A percentile compares a stretch with the other conserved stretches of the same genome.
phyloP scores from a whole-genome alignment of 2,888 invertebrate species.

The Rotaria magnacalcarata region DNA sequence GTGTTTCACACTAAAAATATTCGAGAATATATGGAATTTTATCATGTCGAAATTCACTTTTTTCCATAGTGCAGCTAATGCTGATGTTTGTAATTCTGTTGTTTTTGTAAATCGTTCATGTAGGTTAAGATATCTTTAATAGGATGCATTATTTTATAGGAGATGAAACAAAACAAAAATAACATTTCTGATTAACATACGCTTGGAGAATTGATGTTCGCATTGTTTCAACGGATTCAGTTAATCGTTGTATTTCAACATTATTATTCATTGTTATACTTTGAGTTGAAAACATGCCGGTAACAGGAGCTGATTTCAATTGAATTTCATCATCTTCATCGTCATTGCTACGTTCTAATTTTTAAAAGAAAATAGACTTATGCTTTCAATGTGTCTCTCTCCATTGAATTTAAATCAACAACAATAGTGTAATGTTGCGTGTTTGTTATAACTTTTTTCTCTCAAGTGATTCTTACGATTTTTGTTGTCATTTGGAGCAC shows the following conservation, averaged over 20 bases:
- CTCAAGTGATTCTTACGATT: not conserved
- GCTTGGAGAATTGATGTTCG: constrained; percentile 24
- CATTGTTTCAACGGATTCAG: not conserved
- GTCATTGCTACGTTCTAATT: not conserved
- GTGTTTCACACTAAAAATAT: not conserved
- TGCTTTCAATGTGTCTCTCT: not conserved
- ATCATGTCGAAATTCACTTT: not conserved
- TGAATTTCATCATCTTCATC: not conserved
- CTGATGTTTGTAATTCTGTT: constrained; percentile 32
- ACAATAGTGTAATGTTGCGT: not conserved
- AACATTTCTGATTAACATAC: not conserved
- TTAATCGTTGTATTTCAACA: not conserved
- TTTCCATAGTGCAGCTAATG: constrained; percentile 11
- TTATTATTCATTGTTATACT: not conserved
- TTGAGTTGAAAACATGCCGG: not conserved
- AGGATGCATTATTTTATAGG: not conserved
- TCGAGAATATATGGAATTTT: not conserved
- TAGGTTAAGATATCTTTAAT: not conserved
- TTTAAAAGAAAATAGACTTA: not conserved
- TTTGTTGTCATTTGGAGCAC: not conserved
- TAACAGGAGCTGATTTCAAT: not conserved
- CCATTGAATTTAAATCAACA: not conserved
- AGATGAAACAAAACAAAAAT: not conserved
- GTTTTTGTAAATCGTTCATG: constrained; percentile 30
- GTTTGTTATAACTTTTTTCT: not conserved